Evolutionary conservation across 2,113 vertebrate genomes (phyloP).

Genomic region (Nesoenas mayeri): DNA sequence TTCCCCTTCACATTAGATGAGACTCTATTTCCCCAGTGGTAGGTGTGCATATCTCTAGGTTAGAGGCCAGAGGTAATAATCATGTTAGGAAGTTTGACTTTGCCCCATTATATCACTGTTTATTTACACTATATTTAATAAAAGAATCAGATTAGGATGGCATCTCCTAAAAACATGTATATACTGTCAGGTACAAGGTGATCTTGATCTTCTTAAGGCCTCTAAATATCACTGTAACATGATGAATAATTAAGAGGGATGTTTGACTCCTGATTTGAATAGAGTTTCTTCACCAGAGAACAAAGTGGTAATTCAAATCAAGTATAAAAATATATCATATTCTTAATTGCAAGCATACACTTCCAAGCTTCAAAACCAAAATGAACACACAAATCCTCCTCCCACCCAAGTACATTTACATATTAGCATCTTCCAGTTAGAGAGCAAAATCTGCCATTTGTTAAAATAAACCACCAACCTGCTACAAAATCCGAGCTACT

Average conservation of each 20-base stretch:
- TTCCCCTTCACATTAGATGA: neutral
- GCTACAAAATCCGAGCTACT: neutral
- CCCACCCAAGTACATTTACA: neutral
- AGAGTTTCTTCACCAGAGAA: neutral
- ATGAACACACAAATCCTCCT: neutral
- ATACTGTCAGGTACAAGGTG: neutral
- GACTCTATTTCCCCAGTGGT: fast-evolving
- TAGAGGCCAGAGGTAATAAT: neutral
- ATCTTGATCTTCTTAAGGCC: neutral
- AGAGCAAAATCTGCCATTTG: neutral
- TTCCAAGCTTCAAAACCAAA: neutral
- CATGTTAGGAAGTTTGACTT: neutral
- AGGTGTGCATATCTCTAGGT: neutral
- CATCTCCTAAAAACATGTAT: neutral
- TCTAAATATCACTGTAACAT: neutral
- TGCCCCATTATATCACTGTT: neutral
- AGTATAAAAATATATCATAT: neutral
- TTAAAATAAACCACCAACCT: neutral
- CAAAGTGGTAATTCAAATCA: neutral
- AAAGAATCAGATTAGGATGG: neutral
- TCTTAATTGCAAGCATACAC: neutral
- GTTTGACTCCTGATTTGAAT: neutral
- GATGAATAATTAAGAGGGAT: neutral
- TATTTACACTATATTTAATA: neutral
- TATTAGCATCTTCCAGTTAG: neutral